Conservation (phyloP, 2,797 vertebrate genomes). For the Adelosebastes latens region DNA sequence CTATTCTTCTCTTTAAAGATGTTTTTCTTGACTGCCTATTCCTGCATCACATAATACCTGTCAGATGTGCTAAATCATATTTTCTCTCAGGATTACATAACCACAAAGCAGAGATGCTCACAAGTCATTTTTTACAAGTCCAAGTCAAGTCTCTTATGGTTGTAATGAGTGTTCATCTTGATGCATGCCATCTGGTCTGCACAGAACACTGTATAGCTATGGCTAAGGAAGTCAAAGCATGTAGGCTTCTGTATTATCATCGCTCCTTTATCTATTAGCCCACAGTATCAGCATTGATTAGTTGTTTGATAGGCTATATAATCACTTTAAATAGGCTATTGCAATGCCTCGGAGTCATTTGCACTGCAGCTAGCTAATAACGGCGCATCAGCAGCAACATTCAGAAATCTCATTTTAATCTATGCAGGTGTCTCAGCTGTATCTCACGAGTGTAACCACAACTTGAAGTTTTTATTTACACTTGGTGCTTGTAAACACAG, state of each 20-base stretch:
- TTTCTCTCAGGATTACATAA: neutral
- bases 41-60: slow-evolving; percentile 47
- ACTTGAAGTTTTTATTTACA: too few relatives aligned
- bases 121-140: neutral
- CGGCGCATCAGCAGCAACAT: too few relatives aligned
- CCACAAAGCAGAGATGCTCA: neutral
- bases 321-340: too few relatives aligned
- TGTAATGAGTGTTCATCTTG: neutral
- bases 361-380: too few relatives aligned
- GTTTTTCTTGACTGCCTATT: slow-evolving; percentile 46
- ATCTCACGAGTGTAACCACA: too few relatives aligned
- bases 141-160: neutral
- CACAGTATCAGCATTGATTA: too few relatives aligned
- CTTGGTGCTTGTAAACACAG: too few relatives aligned
- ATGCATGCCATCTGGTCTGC: neutral
- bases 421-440: too few relatives aligned
- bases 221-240: neutral
- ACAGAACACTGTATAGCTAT: neutral
- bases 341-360: too few relatives aligned
- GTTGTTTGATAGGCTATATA: too few relatives aligned
- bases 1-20: slow-evolving; percentile 8
- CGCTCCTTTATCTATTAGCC: too few relatives aligned
- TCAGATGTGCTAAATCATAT: slow-evolving; percentile 50
- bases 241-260: neutral
- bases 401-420: too few relatives aligned